Conservation (phyloP, 2,888 invertebrate species). For the Clistopyga incitator region DNA sequence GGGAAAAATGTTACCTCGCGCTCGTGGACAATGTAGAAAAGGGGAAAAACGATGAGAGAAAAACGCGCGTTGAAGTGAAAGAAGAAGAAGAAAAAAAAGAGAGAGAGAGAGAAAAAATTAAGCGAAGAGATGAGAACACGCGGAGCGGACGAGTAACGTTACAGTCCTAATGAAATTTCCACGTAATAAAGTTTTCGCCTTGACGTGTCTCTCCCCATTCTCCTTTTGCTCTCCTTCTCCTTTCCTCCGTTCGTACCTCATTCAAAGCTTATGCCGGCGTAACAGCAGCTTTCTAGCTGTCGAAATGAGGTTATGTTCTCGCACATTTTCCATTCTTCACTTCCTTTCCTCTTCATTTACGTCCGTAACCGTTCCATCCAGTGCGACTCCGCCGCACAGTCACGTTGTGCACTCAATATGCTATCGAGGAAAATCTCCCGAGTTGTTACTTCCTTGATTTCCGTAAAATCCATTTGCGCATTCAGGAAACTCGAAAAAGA, state of each 20-base stretch:
- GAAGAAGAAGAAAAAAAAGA: conserved; percentile 7
- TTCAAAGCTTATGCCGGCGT: conserved; percentile 9
- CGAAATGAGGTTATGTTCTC: conserved; percentile 51
- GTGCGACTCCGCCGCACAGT: conserved; percentile 41
- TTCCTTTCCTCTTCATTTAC: conserved; percentile 37
- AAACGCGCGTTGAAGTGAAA: background rate
- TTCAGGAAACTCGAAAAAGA: background rate
- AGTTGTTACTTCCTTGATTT: background rate
- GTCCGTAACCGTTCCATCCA: conserved; percentile 51
- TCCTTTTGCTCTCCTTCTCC: conserved; percentile 9
- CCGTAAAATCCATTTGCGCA: background rate
- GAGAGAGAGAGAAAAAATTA: conserved; percentile 18
- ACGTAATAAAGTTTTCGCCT: conserved; percentile 52
- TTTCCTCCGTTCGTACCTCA: conserved; percentile 23
- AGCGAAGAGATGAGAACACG: conserved; percentile 47
- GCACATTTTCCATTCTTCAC: conserved; percentile 24
- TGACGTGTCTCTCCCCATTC: conserved; percentile 49
- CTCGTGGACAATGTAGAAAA: conserved; percentile 15
- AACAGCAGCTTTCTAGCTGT: conserved; percentile 37
- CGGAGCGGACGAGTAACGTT: conserved; percentile 45
- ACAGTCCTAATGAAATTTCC: conserved; percentile 53
- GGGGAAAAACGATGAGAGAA: background rate
- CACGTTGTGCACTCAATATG: background rate
- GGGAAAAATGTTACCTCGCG: conserved; percentile 45
- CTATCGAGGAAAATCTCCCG: background rate